Evolutionary conservation across 2,888 invertebrate genomes (phyloP).

Genomic region (Parapristionchus giblindavisi): DNA sequence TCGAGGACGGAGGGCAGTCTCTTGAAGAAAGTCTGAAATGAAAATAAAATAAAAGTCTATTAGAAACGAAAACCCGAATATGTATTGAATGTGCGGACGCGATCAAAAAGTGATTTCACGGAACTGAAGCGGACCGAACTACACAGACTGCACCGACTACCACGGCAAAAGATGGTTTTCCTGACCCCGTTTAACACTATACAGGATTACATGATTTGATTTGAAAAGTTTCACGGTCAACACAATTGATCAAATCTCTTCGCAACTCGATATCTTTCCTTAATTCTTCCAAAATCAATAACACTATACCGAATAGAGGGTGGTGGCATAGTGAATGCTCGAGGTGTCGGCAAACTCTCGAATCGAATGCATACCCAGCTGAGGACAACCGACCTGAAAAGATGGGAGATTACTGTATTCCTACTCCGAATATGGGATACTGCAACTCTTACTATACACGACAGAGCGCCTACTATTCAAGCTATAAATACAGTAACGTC

Average conservation of each 20-base stretch:
- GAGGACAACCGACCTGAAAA: conserved; percentile 70
- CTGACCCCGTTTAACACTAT: too few relatives aligned
- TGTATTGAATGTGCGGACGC: too few relatives aligned
- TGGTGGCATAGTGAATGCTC: conserved; percentile 71
- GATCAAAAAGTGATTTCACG: too few relatives aligned
- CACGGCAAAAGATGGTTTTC: too few relatives aligned
- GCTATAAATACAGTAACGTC: too few relatives aligned
- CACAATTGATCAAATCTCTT: not conserved
- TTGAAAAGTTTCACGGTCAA: conserved; percentile 2
- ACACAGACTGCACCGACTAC: too few relatives aligned
- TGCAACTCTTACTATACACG: too few relatives aligned
- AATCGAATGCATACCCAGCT: conserved; percentile 74
- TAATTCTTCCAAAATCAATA: too few relatives aligned
- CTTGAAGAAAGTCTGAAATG: conserved; percentile 45
- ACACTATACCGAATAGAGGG: conserved; percentile 72
- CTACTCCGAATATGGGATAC: too few relatives aligned
- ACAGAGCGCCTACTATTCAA: too few relatives aligned
- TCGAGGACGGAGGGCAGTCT: conserved; percentile 39
- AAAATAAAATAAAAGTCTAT: not conserved
- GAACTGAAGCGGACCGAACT: too few relatives aligned
- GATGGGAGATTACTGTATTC: not conserved
- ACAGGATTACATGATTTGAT: too few relatives aligned
- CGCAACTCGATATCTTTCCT: not conserved
- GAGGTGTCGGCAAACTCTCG: conserved; percentile 72
- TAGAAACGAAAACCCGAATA: not conserved